phyloP scores from a whole-genome alignment of 2,888 invertebrate species.

The Cryptocheilus praepositus region DNA sequence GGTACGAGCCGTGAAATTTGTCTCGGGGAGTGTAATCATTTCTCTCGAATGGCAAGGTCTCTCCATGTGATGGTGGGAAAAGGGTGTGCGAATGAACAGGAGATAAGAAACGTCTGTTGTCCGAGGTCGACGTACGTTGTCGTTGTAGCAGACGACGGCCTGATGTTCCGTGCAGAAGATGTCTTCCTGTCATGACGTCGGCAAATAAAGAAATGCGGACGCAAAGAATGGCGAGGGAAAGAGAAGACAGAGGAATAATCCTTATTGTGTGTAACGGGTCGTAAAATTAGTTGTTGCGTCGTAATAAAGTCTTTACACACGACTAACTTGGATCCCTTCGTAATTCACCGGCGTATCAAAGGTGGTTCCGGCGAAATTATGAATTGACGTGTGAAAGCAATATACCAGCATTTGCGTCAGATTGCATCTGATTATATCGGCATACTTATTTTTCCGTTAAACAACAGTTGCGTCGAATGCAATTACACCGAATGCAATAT shows the following conservation, averaged over 20 bases:
- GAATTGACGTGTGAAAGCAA: too few relatives aligned
- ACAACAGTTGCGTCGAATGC: too few relatives aligned
- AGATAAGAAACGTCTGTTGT: slow-evolving; percentile 25
- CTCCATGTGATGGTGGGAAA: neutral
- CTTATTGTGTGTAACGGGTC: neutral
- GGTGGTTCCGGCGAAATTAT: too few relatives aligned
- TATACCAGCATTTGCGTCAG: too few relatives aligned
- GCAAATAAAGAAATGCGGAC: neutral
- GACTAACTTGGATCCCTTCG: too few relatives aligned
- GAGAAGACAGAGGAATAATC: neutral
- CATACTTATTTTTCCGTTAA: too few relatives aligned
- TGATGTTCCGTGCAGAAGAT: neutral
- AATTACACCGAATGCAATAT: too few relatives aligned
- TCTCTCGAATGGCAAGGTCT: neutral
- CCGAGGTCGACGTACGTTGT: slow-evolving; percentile 13
- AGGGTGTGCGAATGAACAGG: neutral
- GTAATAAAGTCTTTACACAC: too few relatives aligned
- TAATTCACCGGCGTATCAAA: too few relatives aligned
- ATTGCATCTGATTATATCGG: too few relatives aligned
- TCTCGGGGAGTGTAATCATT: too few relatives aligned
- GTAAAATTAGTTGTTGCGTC: slow-evolving; percentile 3
- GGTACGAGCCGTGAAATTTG: neutral
- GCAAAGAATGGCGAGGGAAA: neutral
- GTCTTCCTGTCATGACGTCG: neutral
- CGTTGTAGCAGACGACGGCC: too few relatives aligned